Base-by-base conservation (phyloP, 2,797 vertebrate genomes). In the Lycodopsis pacificus region DNA sequence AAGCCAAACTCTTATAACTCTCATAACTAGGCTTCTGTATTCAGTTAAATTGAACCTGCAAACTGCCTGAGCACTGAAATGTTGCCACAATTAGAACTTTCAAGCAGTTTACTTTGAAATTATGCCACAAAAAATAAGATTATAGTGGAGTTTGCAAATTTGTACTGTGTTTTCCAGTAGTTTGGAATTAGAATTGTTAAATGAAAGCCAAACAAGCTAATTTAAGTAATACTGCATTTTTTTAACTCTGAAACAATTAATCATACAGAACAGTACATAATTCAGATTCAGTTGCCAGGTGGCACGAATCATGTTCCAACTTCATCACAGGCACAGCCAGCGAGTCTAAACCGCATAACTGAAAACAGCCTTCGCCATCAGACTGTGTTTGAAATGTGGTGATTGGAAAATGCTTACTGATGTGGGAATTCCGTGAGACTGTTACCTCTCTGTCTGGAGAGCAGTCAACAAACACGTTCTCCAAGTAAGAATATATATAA, bases 341-440 rank as follows among this genome's bases (percentile, higher is more conserved):
- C 36, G 25, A 64, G 34, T 59, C 57, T 62, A 46, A 70, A 63
- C 11, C 32, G 63, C 32, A 15, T 36, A 71, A 73, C 54, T 38
- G 14, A 49, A 80, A 80, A 59, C 76, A 75, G 58, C 34, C 11
- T 63, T 64, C 22, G 13, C 25, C 66, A 61, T 36, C 12, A 67
- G 42, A 17, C 54, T 48, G 34, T 32, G 25, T 76, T 75, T 74
- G 19, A 61, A 19, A 22, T 74, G 46, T 53, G 51, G 61, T 22
- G 44, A 59, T 48, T 77, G 58, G 56, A 70, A 79, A 86, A 66
- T 78, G 25, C n/a, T 51, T 11, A 40, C 32, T 11, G 7, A 70
- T 48, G 68, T 34, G 53, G 53, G 49, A 51, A 27, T 62, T 46
- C 34, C 1, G 3, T 53, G 13, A 49, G 57, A 27, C 25, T 34